A percentile compares a stretch with the other conserved stretches of the same genome.
Conservation (phyloP, 2,113 vertebrate genomes). For the Nyctereutes procyonoides region DNA sequence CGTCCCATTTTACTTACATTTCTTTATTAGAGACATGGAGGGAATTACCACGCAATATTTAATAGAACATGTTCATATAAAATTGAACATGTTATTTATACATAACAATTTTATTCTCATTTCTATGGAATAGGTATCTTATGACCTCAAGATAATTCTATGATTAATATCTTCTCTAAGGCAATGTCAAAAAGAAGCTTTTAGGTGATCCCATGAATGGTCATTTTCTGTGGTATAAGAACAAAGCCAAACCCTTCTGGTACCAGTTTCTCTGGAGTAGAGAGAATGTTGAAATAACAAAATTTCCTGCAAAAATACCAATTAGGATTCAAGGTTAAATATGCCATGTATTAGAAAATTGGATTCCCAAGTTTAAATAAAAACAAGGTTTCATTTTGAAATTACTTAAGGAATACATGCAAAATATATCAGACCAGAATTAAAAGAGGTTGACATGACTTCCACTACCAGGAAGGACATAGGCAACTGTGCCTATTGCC, state of each 20-base stretch:
- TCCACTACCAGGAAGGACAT: neutral
- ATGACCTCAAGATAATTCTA: slow-evolving; percentile 28
- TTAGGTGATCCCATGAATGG: neutral
- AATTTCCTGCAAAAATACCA: neutral
- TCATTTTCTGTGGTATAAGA: neutral
- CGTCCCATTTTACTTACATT: neutral
- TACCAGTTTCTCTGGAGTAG: slow-evolving; percentile 7
- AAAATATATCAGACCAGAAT: neutral
- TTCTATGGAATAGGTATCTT: neutral
- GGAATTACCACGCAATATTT: neutral
- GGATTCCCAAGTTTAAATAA: slow-evolving; percentile 23
- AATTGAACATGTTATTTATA: neutral
- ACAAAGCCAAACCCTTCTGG: neutral
- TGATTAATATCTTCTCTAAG: slow-evolving; percentile 47
- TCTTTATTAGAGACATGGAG: slow-evolving; percentile 14
- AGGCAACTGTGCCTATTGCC: neutral
- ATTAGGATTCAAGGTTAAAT: slow-evolving; percentile 8
- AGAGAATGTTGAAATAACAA: slow-evolving; percentile 48
- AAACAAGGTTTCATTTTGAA: slow-evolving; percentile 58
- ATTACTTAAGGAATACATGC: neutral
- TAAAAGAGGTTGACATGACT: neutral
- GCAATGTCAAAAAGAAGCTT: neutral
- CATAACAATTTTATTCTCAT: slow-evolving; percentile 42
- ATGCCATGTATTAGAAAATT: slow-evolving; percentile 43
- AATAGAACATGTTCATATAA: neutral